Base-by-base conservation (phyloP, 2,113 vertebrate species). In the Chaetodon trifascialis region DNA sequence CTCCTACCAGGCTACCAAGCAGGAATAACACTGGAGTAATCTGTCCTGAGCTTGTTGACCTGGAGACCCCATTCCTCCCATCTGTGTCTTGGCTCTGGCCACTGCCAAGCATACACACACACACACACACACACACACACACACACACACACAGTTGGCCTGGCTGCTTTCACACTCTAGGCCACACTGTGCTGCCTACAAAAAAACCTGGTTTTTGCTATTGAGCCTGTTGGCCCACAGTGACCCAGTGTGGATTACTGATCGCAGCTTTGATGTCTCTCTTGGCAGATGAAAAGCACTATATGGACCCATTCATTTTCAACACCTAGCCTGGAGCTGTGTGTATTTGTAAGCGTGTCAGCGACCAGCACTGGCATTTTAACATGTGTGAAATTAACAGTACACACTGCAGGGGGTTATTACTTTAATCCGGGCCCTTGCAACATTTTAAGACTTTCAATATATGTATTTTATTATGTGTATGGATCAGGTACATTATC, bases 11-110 rank as follows among this genome's bases (percentile, higher is more conserved):
- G 34, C 36, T 59, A 11, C 49, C 58, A 72, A 51, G 52, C 78
- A 60, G 46, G 62, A 76, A 68, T 66, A 85, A 85, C 73, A 77
- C 56, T 83, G 47, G 54, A 49, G 47, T 90, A 81, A 88, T 90
- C 73, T 70, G 75, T 66, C 62, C 51, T 74, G 68, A 63, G 38
- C 73, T 66, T 5, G 16, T 59, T 80, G 80, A 81, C 80, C 65
- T 73, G 63, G 25, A 68, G 79, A 82, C 44, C 40, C 70, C 49
- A 21, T 66, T 69, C 55, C 44, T 76, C 58, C 60, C 78, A 56
- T 82, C 83, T 80, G 56, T 74, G 36, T 73, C 51, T 76, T 72
- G 56, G 64, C 76, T 51, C 42, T 42, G 51, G 36, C 38, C 1
- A 0, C 64, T 71, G 76, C 75, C 76, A 79, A 75, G 46, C 54